phyloP scores from a whole-genome alignment of 2,888 invertebrate genomes.

The Pecten maximus region DNA sequence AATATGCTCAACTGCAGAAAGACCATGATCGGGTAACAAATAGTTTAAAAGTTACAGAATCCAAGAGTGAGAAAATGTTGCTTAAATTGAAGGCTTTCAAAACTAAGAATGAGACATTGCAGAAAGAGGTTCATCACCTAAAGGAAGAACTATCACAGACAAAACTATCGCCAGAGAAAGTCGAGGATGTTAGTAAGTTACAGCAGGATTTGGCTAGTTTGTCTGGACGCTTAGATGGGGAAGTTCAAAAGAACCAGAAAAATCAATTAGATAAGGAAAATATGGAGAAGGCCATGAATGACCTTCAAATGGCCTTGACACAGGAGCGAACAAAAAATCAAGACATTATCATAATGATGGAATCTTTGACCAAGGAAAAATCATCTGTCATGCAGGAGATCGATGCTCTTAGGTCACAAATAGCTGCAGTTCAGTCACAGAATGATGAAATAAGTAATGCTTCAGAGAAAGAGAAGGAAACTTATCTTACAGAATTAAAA shows the following conservation, averaged over 20 bases:
- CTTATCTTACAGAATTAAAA: not conserved
- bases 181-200: not conserved
- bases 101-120: slow-evolving; percentile 82
- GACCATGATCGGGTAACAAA: slow-evolving; percentile 42
- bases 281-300: not conserved
- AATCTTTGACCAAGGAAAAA: not conserved
- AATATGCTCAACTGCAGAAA: slow-evolving; percentile 48
- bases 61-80: slow-evolving; percentile 83
- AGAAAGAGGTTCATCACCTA: slow-evolving; percentile 56
- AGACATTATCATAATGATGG: not conserved
- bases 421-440: not conserved
- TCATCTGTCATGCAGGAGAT: not conserved
- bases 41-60: slow-evolving; percentile 45
- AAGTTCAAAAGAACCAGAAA: slow-evolving; percentile 24
- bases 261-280: not conserved
- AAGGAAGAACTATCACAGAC: slow-evolving; percentile 40
- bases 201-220: slow-evolving; percentile 38
- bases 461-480: slow-evolving; percentile 47
- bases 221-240: not conserved
- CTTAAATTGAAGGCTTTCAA: slow-evolving; percentile 94
- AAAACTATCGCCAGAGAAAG: slow-evolving; percentile 33
- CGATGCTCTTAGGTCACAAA: not conserved
- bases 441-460: not conserved
- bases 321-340: not conserved
- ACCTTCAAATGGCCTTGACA: slow-evolving; percentile 8